Percentiles rank a stretch among this genome's conserved stretches.
phyloP scores from a whole-genome alignment of 2,888 invertebrate genomes.

The Acronicta alni region DNA sequence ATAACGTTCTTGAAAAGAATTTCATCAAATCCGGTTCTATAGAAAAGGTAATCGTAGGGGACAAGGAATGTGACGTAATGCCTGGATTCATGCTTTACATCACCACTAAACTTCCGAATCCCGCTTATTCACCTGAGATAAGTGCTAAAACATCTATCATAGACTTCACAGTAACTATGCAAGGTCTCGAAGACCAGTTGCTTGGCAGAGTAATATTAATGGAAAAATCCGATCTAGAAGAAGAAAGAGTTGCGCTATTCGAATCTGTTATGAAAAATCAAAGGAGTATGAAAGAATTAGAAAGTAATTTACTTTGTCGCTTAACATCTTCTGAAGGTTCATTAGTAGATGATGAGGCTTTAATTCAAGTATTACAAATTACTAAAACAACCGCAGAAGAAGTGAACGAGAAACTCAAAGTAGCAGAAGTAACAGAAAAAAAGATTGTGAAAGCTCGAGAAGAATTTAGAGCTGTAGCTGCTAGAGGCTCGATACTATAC shows the following conservation, averaged over 20 bases:
- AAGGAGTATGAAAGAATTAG: constrained; percentile 98
- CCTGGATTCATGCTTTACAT: constrained; percentile 98
- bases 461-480: constrained; percentile 98
- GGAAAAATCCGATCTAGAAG: constrained; percentile 98
- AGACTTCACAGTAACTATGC: constrained; percentile 99
- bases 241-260: constrained; percentile 97
- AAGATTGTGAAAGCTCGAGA: constrained; percentile 98
- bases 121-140: constrained; percentile 98
- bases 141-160: constrained; percentile 99
- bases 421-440: constrained; percentile 97
- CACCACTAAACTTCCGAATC: constrained; percentile 98
- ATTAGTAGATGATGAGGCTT: constrained; percentile 97
- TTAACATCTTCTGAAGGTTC: constrained; percentile 98
- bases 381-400: constrained; percentile 97
- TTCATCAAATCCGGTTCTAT: constrained; percentile 99
- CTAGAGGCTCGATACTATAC: constrained; percentile 97
- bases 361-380: constrained; percentile 96
- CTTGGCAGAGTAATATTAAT: constrained; percentile 97
- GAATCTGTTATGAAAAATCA: constrained; percentile 99
- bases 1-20: constrained; percentile 98
- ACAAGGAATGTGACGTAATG: constrained; percentile 99
- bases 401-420: constrained; percentile 97
- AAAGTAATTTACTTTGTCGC: constrained; percentile 96
- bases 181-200: constrained; percentile 98
- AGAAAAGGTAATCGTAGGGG: constrained; percentile 97